Evolutionary conservation across 2,113 vertebrate species (phyloP).

Genomic region (Pollachius pollachius): DNA sequence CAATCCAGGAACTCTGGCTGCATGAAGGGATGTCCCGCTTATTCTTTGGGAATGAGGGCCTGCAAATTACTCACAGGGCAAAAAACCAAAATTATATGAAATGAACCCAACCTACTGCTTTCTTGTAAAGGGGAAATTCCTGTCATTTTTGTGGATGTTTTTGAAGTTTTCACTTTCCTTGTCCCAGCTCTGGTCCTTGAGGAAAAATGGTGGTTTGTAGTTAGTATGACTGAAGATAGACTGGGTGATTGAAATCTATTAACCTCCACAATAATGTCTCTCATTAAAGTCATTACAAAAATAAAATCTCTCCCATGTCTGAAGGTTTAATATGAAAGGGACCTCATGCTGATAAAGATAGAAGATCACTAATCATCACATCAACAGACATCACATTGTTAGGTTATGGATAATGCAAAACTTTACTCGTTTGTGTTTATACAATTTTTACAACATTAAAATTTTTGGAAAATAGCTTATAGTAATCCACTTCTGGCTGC

Average conservation of each 20-base stretch:
- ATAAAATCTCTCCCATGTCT: background rate
- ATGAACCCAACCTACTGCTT: slow-evolving; percentile 81
- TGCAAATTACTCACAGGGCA: slow-evolving; percentile 79
- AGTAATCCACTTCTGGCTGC: slow-evolving; percentile 9
- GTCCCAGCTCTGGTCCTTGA: slow-evolving; percentile 75
- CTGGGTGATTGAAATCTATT: slow-evolving; percentile 63
- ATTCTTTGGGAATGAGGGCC: slow-evolving; percentile 78
- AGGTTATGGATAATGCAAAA: no score
- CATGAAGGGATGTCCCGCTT: slow-evolving; percentile 49
- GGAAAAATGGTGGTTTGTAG: slow-evolving; percentile 70
- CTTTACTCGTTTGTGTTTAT: no score
- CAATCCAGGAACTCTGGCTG: slow-evolving; percentile 46
- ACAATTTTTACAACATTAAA: no score
- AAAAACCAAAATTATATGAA: slow-evolving; percentile 84
- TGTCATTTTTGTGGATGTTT: slow-evolving; percentile 81
- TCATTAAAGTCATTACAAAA: slow-evolving; percentile 42
- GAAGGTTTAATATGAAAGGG: slow-evolving; percentile 13
- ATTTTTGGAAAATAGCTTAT: no score
- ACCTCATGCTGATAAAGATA: slow-evolving; percentile 29
- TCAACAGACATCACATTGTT: no score
- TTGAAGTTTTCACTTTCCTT: slow-evolving; percentile 73
- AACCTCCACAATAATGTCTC: slow-evolving; percentile 53
- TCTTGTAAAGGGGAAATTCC: slow-evolving; percentile 76
- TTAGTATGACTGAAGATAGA: slow-evolving; percentile 76
- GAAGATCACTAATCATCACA: slow-evolving; percentile 15